Base-by-base conservation (phyloP, 2,888 invertebrate species). In the Chymomyza procnemis region DNA sequence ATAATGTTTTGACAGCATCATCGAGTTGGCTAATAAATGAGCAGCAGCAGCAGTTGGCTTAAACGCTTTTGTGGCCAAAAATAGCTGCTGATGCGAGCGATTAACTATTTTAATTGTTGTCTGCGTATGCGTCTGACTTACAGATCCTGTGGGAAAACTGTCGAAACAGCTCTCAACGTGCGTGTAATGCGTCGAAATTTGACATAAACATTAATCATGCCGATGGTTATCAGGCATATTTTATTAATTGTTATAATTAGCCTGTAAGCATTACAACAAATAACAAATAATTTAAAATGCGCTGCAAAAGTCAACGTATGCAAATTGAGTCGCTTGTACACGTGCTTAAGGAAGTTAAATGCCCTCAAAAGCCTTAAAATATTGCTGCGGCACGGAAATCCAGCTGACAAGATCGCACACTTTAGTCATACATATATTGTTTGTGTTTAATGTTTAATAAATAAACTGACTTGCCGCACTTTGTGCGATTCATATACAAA, bases 11-110 rank as follows among this genome's bases (percentile, higher is more conserved):
- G 70, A 73, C 67, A 67, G 68, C 61, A 55, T 57, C 18, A 26
- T 62, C 59, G 60, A 68, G 71, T 57, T 50, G 58, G 47, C 34
- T 74, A 72, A 87, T 75, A 85, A 81, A 81, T 87, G 69, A 68
- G 60, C 50, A 47, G 61, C 71, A 71, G n/a, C n/a, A n/a, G n/a
- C n/a, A n/a, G n/a, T n/a, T n/a, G n/a, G n/a, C 61, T 75, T 64
- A 46, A 4, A 63, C n/a, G n/a, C n/a, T n/a, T 74, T 70, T 58
- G 71, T 57, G 22, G 69, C 84, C 76, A 75, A 69, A 80, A 82
- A 82, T 82, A 82, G 70, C 52, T 16, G 63, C 54, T 83, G 78
- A 82, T 71, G 69, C 57, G 60, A 63, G 67, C 55, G 52, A 58
- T 50, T 19, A 80, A 67, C 66, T 64, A 82, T 75, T 63, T 26